phyloP scores from a whole-genome alignment of 2,888 invertebrate species.

The Thelaira solivaga region DNA sequence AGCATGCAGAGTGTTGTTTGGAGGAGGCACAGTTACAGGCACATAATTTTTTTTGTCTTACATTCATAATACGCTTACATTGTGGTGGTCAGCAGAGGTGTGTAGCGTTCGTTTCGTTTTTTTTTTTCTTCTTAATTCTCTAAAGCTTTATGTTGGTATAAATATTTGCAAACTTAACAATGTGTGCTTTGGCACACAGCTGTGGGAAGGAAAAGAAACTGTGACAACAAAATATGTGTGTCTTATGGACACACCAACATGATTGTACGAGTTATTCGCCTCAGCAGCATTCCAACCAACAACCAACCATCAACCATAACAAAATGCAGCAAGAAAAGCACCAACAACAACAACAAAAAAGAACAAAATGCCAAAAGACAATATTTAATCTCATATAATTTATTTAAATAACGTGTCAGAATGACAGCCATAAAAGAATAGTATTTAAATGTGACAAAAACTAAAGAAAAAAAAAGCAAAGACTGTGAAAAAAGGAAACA shows the following conservation, averaged over 20 bases:
- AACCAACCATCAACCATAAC: not conserved
- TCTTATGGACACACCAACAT: not conserved
- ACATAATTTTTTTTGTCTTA: conserved; percentile 1
- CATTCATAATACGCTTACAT: conserved; percentile 31
- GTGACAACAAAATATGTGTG: conserved; percentile 48
- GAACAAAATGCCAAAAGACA: conserved; percentile 32
- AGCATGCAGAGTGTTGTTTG: not conserved
- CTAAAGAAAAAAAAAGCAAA: not conserved
- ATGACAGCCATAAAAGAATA: conserved; percentile 34
- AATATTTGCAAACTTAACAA: conserved; percentile 20
- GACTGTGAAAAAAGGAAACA: not conserved
- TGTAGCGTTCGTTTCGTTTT: not conserved
- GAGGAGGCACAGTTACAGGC: not conserved
- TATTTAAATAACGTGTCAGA: conserved; percentile 60
- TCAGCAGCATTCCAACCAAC: not conserved
- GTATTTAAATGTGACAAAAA: conserved; percentile 46
- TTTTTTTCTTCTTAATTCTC: not conserved
- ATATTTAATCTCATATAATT: conserved; percentile 59
- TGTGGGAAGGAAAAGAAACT: conserved; percentile 23
- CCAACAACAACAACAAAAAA: too few relatives aligned
- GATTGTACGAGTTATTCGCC: too few relatives aligned
- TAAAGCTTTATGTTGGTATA: not conserved
- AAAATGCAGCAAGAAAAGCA: not conserved
- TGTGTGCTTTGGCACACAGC: conserved; percentile 10
- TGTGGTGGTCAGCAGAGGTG: conserved; percentile 38